phyloP scores from a whole-genome alignment of 2,888 invertebrate species.

The Drosophila subsilvestris region DNA sequence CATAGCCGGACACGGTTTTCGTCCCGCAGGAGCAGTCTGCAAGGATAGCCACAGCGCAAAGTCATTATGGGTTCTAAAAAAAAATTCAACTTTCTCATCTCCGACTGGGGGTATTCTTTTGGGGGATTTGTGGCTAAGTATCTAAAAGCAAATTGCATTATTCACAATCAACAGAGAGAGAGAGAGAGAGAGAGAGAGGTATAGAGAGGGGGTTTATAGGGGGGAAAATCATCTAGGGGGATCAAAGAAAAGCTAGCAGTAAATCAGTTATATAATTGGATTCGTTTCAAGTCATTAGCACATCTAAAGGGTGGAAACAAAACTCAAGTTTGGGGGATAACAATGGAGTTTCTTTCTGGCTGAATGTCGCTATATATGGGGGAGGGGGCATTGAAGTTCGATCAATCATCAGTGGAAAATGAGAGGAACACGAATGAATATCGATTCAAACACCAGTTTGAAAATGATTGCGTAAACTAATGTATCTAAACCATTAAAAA shows the following conservation, averaged over 20 bases:
- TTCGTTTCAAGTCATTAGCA: constrained; percentile 57
- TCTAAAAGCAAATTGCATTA: constrained; percentile 70
- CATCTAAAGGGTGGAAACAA: constrained; percentile 42
- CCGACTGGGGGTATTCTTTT: constrained; percentile 28
- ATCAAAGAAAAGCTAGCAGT: constrained; percentile 47
- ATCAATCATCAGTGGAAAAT: constrained; percentile 1
- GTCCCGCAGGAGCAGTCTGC: constrained; percentile 89
- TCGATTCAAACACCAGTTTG: neutral
- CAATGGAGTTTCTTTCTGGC: constrained; percentile 23
- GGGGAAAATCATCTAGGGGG: constrained; percentile 32
- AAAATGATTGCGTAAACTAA: constrained; percentile 8
- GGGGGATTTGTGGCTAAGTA: constrained; percentile 65
- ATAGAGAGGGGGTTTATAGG: constrained; percentile 1
- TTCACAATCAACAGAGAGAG: constrained; percentile 71
- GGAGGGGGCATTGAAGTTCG: neutral
- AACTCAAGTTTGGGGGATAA: constrained; percentile 2
- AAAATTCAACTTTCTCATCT: constrained; percentile 14
- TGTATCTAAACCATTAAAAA: constrained; percentile 7
- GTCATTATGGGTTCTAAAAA: constrained; percentile 27
- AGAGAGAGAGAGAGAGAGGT: constrained; percentile 30
- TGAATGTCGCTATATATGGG: constrained; percentile 16
- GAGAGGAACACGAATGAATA: neutral
- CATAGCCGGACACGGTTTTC: constrained; percentile 87
- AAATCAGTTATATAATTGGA: constrained; percentile 46
- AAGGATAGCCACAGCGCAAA: constrained; percentile 65